Conservation (phyloP, 2,797 vertebrate species). For the Anniella stebbinsi region DNA sequence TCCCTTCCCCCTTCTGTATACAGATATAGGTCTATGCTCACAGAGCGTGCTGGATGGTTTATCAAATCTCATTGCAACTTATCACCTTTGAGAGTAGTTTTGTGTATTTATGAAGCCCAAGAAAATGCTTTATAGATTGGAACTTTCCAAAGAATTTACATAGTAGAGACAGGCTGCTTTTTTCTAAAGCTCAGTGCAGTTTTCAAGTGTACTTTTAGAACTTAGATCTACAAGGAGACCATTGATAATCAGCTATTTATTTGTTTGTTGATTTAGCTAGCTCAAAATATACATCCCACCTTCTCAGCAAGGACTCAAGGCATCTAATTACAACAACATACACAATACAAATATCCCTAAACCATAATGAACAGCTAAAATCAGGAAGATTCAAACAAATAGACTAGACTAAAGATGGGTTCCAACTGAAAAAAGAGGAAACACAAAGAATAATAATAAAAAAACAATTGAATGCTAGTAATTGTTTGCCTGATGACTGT, state of each 20-base stretch:
- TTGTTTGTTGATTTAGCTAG: not conserved
- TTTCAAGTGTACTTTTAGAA: not conserved
- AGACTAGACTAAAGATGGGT: not conserved
- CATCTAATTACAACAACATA: not conserved
- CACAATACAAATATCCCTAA: not conserved
- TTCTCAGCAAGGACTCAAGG: not conserved
- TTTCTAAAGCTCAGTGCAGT: not conserved
- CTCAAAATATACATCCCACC: not conserved
- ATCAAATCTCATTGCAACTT: constrained; percentile 12
- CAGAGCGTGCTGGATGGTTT: constrained; percentile 12
- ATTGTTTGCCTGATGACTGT: not conserved
- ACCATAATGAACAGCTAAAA: not conserved
- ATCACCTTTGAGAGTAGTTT: not conserved
- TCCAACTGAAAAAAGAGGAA: not conserved
- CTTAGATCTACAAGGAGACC: not conserved
- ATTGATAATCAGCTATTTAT: not conserved
- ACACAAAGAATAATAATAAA: not conserved
- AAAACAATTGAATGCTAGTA: not conserved
- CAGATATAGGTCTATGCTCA: not conserved
- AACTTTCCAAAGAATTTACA: not conserved
- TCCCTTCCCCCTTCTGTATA: not conserved
- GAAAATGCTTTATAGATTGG: not conserved
- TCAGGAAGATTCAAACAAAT: not conserved
- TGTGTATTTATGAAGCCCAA: not conserved
- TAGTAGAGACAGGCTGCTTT: not conserved